Base-by-base conservation (phyloP, 2,888 invertebrate genomes). In the Elysia crispata region DNA sequence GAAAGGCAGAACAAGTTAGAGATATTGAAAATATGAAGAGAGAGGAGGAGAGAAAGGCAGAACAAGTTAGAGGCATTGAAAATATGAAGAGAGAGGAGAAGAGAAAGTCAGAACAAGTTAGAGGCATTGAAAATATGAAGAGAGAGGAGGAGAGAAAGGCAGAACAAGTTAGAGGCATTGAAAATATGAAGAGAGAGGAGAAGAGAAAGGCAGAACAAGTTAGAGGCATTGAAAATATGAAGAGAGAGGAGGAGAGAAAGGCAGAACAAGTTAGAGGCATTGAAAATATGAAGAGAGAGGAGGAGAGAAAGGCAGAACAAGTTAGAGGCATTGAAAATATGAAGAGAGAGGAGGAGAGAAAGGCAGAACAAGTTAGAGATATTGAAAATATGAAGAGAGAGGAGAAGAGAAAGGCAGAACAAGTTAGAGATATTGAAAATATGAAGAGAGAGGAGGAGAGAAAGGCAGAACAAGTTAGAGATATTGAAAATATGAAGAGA, bases 251-350 rank as follows among this genome's bases (percentile, higher is more conserved):
- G 28, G 31, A 75, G 62, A 75, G 75, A 75, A 20, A 62, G 64
- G 62, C 11, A 64, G 64, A 76, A 31, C 20, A 41, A 62, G 64
- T 31, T n/a, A 31, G 41, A 20, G 30, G 15, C n/a, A n/a, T n/a
- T n/a, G n/a, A n/a, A n/a, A n/a, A n/a, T n/a, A n/a, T n/a, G n/a
- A 33, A 70, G 41, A 31, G 30, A 70, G 70, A 41, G 70, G 33
- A 33, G 31, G 70, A 70, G 41, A 70, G 70, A 70, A 33, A 70
- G 70, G 15, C 33, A 31, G 70, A 31, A 33, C 6, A 33, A 31
- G 70, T 18, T 31, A 31, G 70, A 31, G 70, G n/a, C n/a, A n/a
- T n/a, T n/a, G n/a, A n/a, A n/a, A n/a, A n/a, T n/a, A n/a, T n/a
- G n/a, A n/a, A 31, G 49, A 20, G 70, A 31, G 49, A 20, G 70